phyloP scores from a whole-genome alignment of 2,113 vertebrate genomes.

The Pterocles orientalis region DNA sequence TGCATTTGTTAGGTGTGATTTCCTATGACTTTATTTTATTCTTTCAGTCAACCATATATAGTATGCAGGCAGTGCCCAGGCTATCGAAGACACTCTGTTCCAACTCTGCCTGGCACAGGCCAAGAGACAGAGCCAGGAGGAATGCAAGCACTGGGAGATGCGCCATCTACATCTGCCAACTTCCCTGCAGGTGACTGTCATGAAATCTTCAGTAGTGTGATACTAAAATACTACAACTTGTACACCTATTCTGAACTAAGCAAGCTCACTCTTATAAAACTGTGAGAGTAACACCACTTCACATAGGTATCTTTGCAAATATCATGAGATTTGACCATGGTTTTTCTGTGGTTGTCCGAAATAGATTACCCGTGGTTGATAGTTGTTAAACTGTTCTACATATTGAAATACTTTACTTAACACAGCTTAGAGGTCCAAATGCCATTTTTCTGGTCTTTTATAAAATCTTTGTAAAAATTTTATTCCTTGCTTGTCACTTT shows the following conservation, averaged over 20 bases:
- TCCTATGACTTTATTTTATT: not conserved
- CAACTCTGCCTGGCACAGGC: conserved; percentile 72
- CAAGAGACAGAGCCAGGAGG: conserved; percentile 64
- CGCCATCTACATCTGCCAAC: conserved; percentile 87
- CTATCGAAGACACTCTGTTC: conserved; percentile 78
- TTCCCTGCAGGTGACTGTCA: conserved; percentile 76
- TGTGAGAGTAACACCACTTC: not conserved
- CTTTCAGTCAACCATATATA: conserved; percentile 83
- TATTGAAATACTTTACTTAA: not conserved
- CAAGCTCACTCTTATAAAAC: not conserved
- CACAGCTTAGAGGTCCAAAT: not conserved
- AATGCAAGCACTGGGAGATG: conserved; percentile 74
- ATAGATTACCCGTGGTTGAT: not conserved
- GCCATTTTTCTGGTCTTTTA: not conserved
- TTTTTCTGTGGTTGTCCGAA: not conserved
- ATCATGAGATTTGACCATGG: fast-evolving
- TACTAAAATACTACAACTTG: not conserved
- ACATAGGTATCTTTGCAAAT: not conserved
- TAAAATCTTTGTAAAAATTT: not conserved
- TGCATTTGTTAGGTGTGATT: not conserved
- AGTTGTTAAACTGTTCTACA: not conserved
- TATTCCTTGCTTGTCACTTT: not conserved
- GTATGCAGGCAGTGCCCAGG: conserved; percentile 93
- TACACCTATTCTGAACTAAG: fast-evolving
- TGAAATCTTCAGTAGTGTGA: not conserved